Conservation (phyloP, 2,113 vertebrate genomes). For the Ochotona princeps region DNA sequence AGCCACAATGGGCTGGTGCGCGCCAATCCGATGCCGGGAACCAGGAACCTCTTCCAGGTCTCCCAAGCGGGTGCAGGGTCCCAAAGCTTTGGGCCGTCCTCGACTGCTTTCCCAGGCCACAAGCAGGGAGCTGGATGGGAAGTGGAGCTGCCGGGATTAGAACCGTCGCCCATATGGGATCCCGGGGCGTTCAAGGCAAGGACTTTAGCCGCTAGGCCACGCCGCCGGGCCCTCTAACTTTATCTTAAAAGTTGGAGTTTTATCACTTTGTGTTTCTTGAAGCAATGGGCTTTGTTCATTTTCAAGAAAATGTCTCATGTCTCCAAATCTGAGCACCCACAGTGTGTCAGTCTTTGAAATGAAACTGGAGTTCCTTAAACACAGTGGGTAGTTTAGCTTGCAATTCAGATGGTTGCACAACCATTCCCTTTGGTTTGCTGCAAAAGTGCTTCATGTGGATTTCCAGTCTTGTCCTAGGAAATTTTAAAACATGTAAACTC, state of each 20-base stretch:
- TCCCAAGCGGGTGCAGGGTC: no score
- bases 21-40: no score
- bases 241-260: neutral
- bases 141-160: no score
- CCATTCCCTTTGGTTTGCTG: neutral
- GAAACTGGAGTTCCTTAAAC: neutral
- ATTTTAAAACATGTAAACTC: neutral
- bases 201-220: no score
- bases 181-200: no score
- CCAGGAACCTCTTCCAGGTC: no score
- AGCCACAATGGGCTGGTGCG: no score
- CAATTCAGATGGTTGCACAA: fast-evolving
- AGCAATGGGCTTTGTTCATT: neutral
- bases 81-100: no score
- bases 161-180: no score
- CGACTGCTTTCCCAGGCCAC: no score
- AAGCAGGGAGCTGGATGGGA: no score
- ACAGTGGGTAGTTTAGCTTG: neutral
- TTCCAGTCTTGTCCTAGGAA: neutral
- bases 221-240: no score
- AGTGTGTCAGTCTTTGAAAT: neutral
- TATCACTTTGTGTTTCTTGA: neutral
- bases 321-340: neutral
- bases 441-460: neutral
- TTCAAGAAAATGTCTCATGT: neutral